Evolutionary conservation across 2,113 vertebrate genomes (phyloP).

Genomic region (Menidia beryllina): DNA sequence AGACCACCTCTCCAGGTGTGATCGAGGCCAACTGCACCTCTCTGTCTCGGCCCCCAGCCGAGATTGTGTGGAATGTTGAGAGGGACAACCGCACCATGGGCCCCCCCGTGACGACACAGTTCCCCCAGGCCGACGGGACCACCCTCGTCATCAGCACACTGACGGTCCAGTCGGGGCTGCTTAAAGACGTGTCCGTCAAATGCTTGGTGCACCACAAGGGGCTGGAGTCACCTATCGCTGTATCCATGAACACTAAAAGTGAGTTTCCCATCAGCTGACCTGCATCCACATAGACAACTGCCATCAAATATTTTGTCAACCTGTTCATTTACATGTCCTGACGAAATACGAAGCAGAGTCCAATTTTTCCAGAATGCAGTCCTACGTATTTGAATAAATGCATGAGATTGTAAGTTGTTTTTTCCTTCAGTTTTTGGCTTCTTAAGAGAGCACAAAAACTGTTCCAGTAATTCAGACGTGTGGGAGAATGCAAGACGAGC

Average conservation of each 20-base stretch:
- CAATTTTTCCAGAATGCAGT: too few relatives aligned
- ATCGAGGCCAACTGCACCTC: slow-evolving; percentile 85
- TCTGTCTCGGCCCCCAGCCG: slow-evolving; percentile 73
- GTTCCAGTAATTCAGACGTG: background rate
- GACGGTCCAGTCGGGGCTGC: slow-evolving; percentile 72
- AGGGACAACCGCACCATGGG: slow-evolving; percentile 80
- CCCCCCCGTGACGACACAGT: slow-evolving; percentile 56
- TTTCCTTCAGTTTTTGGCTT: background rate
- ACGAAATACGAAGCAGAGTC: too few relatives aligned
- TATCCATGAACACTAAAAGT: slow-evolving; percentile 87
- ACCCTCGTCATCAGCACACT: slow-evolving; percentile 82
- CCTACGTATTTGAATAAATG: too few relatives aligned
- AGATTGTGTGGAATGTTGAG: slow-evolving; percentile 85
- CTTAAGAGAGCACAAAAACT: background rate
- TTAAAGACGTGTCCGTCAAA: slow-evolving; percentile 84
- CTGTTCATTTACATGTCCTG: too few relatives aligned
- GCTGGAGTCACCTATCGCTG: slow-evolving; percentile 82
- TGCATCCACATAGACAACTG: background rate
- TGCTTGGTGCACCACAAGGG: slow-evolving; percentile 85
- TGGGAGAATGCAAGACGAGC: background rate
- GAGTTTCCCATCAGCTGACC: slow-evolving; percentile 41
- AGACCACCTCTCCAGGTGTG: slow-evolving; percentile 77
- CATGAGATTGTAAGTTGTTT: background rate
- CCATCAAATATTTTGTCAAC: too few relatives aligned
- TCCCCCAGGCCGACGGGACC: slow-evolving; percentile 77